Conservation (phyloP, 2,113 vertebrate species). For the Rhinichthys klamathensis region DNA sequence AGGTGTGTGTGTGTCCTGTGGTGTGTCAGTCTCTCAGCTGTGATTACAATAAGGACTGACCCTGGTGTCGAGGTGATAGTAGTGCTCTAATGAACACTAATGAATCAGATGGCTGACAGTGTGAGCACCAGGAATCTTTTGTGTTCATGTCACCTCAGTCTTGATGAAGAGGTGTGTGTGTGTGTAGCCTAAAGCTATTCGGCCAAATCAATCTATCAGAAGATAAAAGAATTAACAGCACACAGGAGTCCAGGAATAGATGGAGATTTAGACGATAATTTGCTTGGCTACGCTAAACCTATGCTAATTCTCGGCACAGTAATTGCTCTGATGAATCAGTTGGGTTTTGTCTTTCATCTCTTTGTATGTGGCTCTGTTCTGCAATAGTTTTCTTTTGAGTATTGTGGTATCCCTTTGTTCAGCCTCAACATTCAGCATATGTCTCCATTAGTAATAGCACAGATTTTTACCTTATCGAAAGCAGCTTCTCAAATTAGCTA, state of each 20-base stretch:
- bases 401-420: slow-evolving; percentile 15
- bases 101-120: slow-evolving; percentile 32
- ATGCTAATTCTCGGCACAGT: slow-evolving; percentile 15
- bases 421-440: neutral
- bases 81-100: slow-evolving; percentile 35
- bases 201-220: slow-evolving; percentile 18
- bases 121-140: slow-evolving; percentile 36
- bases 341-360: slow-evolving; percentile 28
- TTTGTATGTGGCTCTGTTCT: slow-evolving; percentile 6
- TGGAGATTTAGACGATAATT: neutral
- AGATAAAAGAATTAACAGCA: slow-evolving; percentile 23
- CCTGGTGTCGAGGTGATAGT: slow-evolving; percentile 16
- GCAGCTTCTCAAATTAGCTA: neutral
- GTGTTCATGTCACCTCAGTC: slow-evolving; percentile 26
- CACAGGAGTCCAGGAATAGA: slow-evolving; percentile 1
- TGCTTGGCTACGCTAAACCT: neutral
- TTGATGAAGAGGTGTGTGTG: slow-evolving; percentile 34
- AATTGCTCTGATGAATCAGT: slow-evolving; percentile 32
- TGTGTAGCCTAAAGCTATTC: slow-evolving; percentile 20
- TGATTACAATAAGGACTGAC: neutral
- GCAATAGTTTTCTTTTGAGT: neutral
- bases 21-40: slow-evolving; percentile 14
- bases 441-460: slow-evolving; percentile 7
- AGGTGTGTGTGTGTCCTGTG: slow-evolving; percentile 11
- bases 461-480: neutral